These are phyloP conservation scores for Chaetodon trifasciatus DNA, from an alignment of 2,797 vertebrate genomes.

Conservation along the genomic window DNA sequence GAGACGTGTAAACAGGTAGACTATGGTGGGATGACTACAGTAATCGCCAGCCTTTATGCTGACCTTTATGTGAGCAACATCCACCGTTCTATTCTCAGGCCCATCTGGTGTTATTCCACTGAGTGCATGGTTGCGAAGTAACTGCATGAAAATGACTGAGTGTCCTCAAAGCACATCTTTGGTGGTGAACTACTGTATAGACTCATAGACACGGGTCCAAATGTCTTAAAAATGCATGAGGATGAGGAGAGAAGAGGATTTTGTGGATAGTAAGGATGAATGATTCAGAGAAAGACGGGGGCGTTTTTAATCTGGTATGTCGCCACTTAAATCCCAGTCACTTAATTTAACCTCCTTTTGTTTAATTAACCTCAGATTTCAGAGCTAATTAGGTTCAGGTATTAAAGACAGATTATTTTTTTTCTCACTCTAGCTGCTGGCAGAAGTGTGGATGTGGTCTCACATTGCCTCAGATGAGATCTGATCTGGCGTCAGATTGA, in stretches of 20 bases:
- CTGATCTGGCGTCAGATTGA: conserved; percentile 70
- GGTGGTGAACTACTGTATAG: background rate
- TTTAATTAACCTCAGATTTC: conserved; percentile 86
- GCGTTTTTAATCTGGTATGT: conserved; percentile 76
- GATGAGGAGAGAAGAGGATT: conserved; percentile 57
- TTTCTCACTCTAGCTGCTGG: conserved; percentile 56
- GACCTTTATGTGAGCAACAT: conserved; percentile 53
- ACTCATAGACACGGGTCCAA: conserved; percentile 16
- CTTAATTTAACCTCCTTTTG: conserved; percentile 85
- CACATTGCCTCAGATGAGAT: conserved; percentile 56
- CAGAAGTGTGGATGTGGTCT: conserved; percentile 58
- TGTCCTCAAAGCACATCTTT: background rate
- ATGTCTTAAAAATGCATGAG: conserved; percentile 47
- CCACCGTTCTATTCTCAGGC: background rate
- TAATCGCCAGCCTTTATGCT: conserved; percentile 58
- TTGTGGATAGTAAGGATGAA: conserved; percentile 65
- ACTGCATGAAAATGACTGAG: conserved; percentile 7
- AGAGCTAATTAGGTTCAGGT: conserved; percentile 84
- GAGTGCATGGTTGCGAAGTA: background rate
- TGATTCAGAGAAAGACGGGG: conserved; percentile 69
- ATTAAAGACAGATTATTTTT: conserved; percentile 79
- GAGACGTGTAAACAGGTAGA: conserved; percentile 39
- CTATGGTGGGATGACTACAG: conserved; percentile 42
- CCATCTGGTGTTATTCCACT: background rate
- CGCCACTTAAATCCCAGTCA: conserved; percentile 82